These are phyloP conservation scores for Zophobas morio DNA, from an alignment of 1,140 invertebrate species.

Conservation along the genomic window DNA sequence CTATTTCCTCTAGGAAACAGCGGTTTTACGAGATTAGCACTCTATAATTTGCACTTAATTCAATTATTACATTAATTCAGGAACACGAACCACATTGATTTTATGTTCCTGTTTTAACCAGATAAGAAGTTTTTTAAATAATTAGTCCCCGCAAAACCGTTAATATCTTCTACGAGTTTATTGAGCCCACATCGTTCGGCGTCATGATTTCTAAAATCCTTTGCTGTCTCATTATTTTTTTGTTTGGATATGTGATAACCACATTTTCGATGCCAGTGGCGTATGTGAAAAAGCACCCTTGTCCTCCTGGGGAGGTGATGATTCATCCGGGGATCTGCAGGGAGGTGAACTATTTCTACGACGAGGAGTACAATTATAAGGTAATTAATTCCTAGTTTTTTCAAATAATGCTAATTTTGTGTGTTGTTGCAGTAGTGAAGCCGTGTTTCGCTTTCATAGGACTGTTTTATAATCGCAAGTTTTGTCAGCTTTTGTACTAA, in stretches of 20 bases:
- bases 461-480: neutral
- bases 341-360: constrained; percentile 40
- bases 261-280: constrained; percentile 4
- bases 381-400: constrained; percentile 8
- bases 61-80: constrained; percentile 48
- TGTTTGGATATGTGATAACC: neutral
- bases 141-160: constrained; percentile 17
- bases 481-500: neutral
- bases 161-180: constrained; percentile 28
- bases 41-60: constrained; percentile 46
- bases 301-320: constrained; percentile 37
- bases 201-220: constrained; percentile 1
- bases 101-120: constrained; percentile 36
- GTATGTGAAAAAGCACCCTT: constrained; percentile 5
- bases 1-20: constrained; percentile 45
- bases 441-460: neutral
- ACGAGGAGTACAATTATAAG: constrained; percentile 24
- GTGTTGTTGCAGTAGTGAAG: constrained; percentile 6
- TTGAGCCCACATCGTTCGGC: constrained; percentile 2
- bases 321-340: constrained; percentile 24
- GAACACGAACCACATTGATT: constrained; percentile 48
- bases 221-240: neutral
- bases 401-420: constrained; percentile 2
- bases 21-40: constrained; percentile 43
- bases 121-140: constrained; percentile 39